Evolutionary conservation across 2,797 vertebrate species (phyloP).

Genomic region (Arrhamphus sclerolepis): DNA sequence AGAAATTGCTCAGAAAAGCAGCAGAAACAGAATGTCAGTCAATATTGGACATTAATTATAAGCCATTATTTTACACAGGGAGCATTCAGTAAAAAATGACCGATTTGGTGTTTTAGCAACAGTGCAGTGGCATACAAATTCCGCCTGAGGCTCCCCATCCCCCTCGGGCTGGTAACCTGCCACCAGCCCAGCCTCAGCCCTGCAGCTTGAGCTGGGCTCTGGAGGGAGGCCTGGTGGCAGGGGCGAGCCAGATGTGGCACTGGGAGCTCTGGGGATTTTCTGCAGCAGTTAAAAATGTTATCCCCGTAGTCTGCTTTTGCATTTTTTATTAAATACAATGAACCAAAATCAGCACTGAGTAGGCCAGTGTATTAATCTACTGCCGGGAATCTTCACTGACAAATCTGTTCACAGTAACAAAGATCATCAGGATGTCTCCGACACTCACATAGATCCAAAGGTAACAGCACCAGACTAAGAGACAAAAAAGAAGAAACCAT

Average conservation of each 20-base stretch:
- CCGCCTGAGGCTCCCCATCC: not conserved
- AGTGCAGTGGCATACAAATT: not conserved
- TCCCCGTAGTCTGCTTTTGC: constrained; percentile 18
- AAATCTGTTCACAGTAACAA: not conserved
- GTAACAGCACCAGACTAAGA: constrained; percentile 4
- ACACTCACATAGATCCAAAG: constrained; percentile 3
- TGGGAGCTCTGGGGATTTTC: constrained; percentile 69
- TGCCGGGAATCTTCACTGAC: not conserved
- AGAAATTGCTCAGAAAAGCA: no score
- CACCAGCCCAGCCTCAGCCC: constrained; percentile 71
- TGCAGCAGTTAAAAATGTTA: constrained; percentile 43
- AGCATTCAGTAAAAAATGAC: not conserved
- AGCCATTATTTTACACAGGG: no score
- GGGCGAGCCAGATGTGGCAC: constrained; percentile 79
- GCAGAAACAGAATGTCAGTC: no score
- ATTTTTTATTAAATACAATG: constrained; percentile 39
- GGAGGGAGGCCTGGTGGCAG: constrained; percentile 57
- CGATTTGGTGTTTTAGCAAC: constrained; percentile 7
- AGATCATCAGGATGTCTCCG: constrained; percentile 7
- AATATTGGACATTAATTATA: no score
- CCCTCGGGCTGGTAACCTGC: constrained; percentile 42
- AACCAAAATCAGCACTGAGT: constrained; percentile 11
- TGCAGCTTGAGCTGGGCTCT: constrained; percentile 53
- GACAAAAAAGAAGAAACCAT: constrained; percentile 1
- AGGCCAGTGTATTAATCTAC: not conserved